phyloP scores from a whole-genome alignment of 2,888 invertebrate species.

The Pteria penguin region DNA sequence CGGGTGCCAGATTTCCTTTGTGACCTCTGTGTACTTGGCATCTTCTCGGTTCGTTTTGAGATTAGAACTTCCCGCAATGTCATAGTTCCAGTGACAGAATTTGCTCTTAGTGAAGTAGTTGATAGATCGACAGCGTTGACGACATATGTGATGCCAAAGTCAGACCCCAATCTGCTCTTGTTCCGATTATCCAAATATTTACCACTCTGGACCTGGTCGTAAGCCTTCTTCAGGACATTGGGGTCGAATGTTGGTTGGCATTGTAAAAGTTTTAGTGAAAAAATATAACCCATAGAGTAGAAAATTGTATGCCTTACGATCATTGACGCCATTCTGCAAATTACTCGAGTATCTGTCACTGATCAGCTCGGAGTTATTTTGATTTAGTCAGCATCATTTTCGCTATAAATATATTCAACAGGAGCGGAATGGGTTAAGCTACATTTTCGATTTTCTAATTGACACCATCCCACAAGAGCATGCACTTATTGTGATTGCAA shows the following conservation, averaged over 20 bases:
- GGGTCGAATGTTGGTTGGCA: not conserved
- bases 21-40: not conserved
- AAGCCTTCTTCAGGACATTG: not conserved
- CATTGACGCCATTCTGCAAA: too few relatives aligned
- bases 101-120: not conserved
- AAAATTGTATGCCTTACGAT: too few relatives aligned
- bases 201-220: not conserved
- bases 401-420: too few relatives aligned
- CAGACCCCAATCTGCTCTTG: not conserved
- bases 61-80: not conserved
- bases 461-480: too few relatives aligned
- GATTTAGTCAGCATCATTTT: too few relatives aligned
- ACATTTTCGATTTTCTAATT: too few relatives aligned
- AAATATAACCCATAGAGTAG: too few relatives aligned
- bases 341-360: too few relatives aligned
- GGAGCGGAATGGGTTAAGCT: too few relatives aligned
- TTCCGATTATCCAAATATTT: not conserved
- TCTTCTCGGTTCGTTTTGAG: not conserved
- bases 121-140: not conserved
- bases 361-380: too few relatives aligned
- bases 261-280: too few relatives aligned
- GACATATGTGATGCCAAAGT: not conserved
- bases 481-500: too few relatives aligned
- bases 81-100: not conserved
- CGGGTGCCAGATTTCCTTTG: not conserved